These are phyloP conservation scores for Dipodomys stephensi DNA, from an alignment of 2,113 vertebrate genomes.

Conservation along the genomic window DNA sequence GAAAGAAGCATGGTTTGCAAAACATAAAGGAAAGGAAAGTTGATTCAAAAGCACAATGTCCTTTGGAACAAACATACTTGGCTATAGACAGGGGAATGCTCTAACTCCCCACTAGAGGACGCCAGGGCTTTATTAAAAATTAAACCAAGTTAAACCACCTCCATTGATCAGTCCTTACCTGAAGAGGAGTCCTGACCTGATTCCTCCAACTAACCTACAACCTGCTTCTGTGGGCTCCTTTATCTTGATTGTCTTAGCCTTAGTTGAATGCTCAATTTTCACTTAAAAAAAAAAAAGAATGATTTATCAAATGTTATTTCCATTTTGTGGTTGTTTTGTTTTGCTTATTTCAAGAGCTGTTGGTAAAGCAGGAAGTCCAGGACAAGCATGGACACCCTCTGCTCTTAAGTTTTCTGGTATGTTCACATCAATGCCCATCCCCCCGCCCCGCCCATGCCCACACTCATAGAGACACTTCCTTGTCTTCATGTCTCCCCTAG, in stretches of 20 bases:
- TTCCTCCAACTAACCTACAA: neutral
- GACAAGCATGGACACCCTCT: neutral
- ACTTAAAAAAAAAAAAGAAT: too few species aligned
- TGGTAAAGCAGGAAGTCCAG: neutral
- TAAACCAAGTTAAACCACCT: neutral
- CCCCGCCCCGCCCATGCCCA: neutral
- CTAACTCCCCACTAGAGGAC: conserved; percentile 57
- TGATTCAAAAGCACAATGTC: neutral
- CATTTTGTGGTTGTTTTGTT: neutral
- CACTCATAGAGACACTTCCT: neutral
- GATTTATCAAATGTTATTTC: too few species aligned
- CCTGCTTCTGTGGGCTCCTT: neutral
- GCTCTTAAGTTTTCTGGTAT: neutral
- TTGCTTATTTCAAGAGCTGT: neutral
- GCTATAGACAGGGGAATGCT: neutral
- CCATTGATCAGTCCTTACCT: neutral
- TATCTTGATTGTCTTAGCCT: neutral
- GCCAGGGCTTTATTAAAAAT: conserved; percentile 53
- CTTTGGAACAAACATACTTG: neutral
- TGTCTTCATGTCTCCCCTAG: neutral
- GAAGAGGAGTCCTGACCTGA: too few species aligned
- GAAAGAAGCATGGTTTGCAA: neutral
- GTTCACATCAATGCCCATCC: neutral
- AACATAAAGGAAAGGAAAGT: neutral
- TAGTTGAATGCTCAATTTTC: neutral